These are phyloP conservation scores for Leucoraja erinaceus DNA, from an alignment of 2,113 vertebrate genomes.

Conservation along the genomic window DNA sequence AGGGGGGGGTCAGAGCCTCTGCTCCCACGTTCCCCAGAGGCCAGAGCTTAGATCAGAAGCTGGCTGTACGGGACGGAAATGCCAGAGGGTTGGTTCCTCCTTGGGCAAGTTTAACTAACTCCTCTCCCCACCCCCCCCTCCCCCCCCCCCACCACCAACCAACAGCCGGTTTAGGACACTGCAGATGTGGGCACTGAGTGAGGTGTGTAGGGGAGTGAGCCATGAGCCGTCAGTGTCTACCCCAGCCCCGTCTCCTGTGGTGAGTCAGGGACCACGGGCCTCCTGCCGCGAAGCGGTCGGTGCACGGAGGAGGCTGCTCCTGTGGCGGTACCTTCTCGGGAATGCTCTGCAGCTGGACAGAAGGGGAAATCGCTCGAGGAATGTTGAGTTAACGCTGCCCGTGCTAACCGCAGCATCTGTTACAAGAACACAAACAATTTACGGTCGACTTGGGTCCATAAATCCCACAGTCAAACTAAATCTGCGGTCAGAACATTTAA, in stretches of 20 bases:
- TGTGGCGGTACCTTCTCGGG: background rate
- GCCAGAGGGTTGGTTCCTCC: no score
- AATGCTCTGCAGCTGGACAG: background rate
- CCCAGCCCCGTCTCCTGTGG: no score
- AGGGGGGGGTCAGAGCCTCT: background rate
- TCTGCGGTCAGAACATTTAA: background rate
- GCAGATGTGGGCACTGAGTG: no score
- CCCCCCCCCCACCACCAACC: no score
- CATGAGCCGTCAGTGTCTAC: background rate
- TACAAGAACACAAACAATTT: background rate
- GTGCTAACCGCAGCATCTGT: background rate
- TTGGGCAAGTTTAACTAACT: no score
- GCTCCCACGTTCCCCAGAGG: no score
- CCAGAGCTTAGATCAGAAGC: background rate
- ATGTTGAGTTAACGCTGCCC: background rate
- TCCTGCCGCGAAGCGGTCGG: background rate
- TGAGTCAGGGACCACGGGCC: background rate
- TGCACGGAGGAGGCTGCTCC: background rate
- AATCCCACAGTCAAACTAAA: background rate
- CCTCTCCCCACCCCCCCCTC: no score
- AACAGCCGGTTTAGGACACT: no score
- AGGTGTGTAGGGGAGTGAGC: background rate
- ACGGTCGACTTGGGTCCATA: background rate
- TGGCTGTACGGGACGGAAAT: no score
- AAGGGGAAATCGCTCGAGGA: background rate